A percentile compares a stretch with the other conserved stretches of the same genome.
Evolutionary conservation across 2,888 invertebrate species (phyloP).

Genomic region (Bhutanitis thaidina): DNA sequence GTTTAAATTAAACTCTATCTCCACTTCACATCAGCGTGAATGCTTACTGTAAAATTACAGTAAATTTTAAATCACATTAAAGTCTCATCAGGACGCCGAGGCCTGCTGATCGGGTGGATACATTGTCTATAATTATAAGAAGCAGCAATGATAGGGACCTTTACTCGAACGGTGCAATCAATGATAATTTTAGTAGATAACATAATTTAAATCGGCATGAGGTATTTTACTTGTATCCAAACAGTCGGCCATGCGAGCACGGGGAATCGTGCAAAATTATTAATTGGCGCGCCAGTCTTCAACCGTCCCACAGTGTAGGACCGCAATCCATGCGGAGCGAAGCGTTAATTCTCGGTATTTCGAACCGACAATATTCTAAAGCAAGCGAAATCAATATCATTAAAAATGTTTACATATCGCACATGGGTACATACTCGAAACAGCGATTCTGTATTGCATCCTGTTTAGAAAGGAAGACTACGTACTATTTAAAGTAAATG

Average conservation of each 20-base stretch:
- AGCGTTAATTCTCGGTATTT: slow-evolving; percentile 39
- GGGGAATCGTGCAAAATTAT: slow-evolving; percentile 65
- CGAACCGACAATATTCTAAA: slow-evolving; percentile 19
- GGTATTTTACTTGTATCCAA: slow-evolving; percentile 34
- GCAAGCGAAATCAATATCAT: no score
- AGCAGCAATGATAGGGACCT: slow-evolving; percentile 13
- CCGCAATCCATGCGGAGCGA: slow-evolving; percentile 42
- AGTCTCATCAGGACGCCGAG: slow-evolving; percentile 5
- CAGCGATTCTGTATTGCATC: no score
- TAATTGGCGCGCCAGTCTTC: slow-evolving; percentile 63
- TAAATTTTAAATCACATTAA: slow-evolving; percentile 10
- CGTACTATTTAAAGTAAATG: no score
- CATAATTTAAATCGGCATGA: slow-evolving; percentile 17
- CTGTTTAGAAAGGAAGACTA: no score
- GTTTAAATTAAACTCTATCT: neutral
- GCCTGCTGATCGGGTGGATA: slow-evolving; percentile 4
- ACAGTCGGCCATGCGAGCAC: slow-evolving; percentile 44
- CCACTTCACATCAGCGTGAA: neutral
- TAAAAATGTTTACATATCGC: no score
- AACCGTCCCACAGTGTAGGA: slow-evolving; percentile 33
- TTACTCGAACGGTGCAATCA: slow-evolving; percentile 12
- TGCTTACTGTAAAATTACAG: slow-evolving; percentile 1
- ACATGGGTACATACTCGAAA: no score
- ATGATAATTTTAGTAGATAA: slow-evolving; percentile 20
- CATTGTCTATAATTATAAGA: slow-evolving; percentile 18